These are phyloP conservation scores for Acleris emargana DNA, from an alignment of 2,888 invertebrate species.

Conservation along the genomic window DNA sequence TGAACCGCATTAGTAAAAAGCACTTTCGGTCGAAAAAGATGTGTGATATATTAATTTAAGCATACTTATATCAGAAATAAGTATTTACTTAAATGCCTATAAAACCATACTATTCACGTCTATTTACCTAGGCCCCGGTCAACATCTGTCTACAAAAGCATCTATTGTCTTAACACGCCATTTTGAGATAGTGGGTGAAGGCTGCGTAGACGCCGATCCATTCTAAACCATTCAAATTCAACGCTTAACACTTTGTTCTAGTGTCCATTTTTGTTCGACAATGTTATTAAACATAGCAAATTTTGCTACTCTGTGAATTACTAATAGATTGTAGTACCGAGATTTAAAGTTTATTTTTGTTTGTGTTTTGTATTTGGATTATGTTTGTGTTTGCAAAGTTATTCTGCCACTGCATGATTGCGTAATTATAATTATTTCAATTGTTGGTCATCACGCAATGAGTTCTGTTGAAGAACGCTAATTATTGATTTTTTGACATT, in stretches of 20 bases:
- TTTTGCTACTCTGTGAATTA: background rate
- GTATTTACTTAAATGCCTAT: too few species aligned
- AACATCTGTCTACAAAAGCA: conserved; percentile 32
- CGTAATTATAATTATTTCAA: conserved; percentile 56
- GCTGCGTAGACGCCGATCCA: conserved; percentile 31
- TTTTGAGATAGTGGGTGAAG: conserved; percentile 40
- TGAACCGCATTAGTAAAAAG: too few species aligned
- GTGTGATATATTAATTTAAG: too few species aligned
- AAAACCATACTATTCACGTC: too few species aligned
- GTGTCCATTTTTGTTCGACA: conserved; percentile 8
- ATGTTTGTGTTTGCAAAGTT: conserved; percentile 60
- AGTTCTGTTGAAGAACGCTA: conserved; percentile 42
- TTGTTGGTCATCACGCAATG: conserved; percentile 58
- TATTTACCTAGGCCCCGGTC: conserved; percentile 1
- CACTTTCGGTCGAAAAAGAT: too few species aligned
- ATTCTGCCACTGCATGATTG: conserved; percentile 51
- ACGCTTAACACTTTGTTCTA: background rate
- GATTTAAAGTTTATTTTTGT: conserved; percentile 19
- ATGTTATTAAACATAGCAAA: background rate
- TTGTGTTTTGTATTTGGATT: background rate
- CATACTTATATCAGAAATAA: too few species aligned
- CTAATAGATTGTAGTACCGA: background rate
- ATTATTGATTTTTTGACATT: conserved; percentile 20
- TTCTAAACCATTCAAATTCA: background rate
- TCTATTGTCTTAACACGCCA: conserved; percentile 39